A percentile compares a stretch with the other conserved stretches of the same genome.
Conservation (phyloP, 2,113 vertebrate species). For the Thamnophis sirtalis region DNA sequence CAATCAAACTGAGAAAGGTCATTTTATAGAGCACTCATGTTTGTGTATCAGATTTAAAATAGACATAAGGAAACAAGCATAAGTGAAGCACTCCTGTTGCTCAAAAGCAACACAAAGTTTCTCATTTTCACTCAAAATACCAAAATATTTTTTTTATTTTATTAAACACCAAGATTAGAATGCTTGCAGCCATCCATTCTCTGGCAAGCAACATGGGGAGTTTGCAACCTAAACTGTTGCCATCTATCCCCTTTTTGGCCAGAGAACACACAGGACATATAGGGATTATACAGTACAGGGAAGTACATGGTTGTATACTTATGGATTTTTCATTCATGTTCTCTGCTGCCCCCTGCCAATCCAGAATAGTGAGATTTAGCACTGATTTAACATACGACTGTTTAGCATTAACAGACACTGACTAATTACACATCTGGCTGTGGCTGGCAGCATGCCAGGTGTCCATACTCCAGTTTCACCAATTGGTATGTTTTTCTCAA, state of each 20-base stretch:
- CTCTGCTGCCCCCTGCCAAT: conserved; percentile 5
- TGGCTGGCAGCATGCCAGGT: background rate
- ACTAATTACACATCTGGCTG: conserved; percentile 28
- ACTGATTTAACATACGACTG: conserved; percentile 24
- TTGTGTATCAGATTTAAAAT: background rate
- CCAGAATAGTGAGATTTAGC: conserved; percentile 18
- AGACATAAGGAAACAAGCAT: background rate
- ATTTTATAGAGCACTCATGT: background rate
- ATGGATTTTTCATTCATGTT: conserved; percentile 13
- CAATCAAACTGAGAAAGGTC: background rate
- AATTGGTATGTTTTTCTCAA: conserved; percentile 37
- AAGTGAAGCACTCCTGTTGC: background rate
- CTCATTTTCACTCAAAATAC: fast-evolving
- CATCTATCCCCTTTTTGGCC: background rate
- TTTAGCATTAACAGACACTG: conserved; percentile 27
- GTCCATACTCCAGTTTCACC: background rate
- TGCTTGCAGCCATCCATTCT: background rate
- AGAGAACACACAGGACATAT: fast-evolving
- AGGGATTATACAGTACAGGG: background rate
- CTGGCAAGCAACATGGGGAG: background rate
- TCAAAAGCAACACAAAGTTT: background rate
- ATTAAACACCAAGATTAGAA: background rate
- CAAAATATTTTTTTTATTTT: background rate
- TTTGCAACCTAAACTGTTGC: background rate
- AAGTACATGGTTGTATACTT: background rate